Conservation (phyloP, 2,888 invertebrate genomes). For the Neelides folsomi region DNA sequence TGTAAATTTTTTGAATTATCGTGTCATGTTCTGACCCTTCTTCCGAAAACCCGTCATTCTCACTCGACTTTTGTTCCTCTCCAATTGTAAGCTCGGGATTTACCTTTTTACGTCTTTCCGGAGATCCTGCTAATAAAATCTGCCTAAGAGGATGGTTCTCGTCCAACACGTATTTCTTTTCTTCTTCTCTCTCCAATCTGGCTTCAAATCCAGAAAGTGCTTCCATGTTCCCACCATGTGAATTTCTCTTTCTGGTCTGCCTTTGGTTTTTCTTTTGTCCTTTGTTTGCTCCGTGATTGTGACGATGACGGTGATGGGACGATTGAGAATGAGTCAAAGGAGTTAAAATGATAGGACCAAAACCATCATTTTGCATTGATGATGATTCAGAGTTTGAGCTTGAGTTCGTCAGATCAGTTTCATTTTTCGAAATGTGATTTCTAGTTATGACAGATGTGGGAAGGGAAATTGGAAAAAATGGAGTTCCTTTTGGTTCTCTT, state of each 20-base stretch:
- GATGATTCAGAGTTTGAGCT: neutral
- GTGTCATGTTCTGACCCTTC: too few relatives aligned
- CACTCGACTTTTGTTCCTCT: constrained; percentile 1
- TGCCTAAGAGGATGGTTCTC: constrained; percentile 27
- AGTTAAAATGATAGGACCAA: neutral
- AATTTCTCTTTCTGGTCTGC: neutral
- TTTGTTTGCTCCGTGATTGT: constrained; percentile 12
- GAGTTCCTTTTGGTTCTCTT: constrained; percentile 11
- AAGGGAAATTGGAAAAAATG: constrained; percentile 3
- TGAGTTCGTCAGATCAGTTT: neutral
- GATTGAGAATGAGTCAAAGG: neutral
- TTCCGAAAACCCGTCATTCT: too few relatives aligned
- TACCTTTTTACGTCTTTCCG: neutral
- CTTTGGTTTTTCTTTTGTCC: constrained; percentile 5
- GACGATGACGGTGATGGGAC: constrained; percentile 18
- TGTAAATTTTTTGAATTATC: too few relatives aligned
- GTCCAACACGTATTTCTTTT: constrained; percentile 16
- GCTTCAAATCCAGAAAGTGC: neutral
- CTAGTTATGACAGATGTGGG: too few relatives aligned
- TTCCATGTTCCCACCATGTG: neutral
- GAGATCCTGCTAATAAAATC: constrained; percentile 19
- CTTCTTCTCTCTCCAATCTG: neutral
- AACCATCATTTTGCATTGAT: constrained; percentile 17
- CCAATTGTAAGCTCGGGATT: neutral
- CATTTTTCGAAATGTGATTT: constrained; percentile 3